Percentiles rank a stretch among this genome's conserved stretches.
phyloP scores from a whole-genome alignment of 2,797 vertebrate genomes.

The Argya squamiceps region DNA sequence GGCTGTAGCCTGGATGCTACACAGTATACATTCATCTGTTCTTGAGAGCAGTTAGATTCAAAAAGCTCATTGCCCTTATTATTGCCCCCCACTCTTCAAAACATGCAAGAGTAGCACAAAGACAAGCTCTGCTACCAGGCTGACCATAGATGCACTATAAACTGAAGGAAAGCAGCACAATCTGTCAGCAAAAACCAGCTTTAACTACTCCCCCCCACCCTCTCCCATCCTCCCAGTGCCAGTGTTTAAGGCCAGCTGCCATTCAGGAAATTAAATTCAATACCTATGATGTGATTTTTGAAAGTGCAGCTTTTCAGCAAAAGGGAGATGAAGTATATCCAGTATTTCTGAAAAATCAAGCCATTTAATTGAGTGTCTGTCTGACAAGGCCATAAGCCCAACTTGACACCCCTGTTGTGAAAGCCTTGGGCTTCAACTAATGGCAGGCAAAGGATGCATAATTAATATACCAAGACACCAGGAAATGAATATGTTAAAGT shows the following conservation, averaged over 20 bases:
- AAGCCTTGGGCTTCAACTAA: slow-evolving; percentile 42
- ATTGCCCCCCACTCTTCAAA: neutral
- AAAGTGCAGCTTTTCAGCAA: neutral
- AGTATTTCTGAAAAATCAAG: neutral
- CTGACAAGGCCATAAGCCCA: neutral
- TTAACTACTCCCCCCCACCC: neutral
- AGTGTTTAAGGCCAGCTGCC: neutral
- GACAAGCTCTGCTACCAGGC: neutral
- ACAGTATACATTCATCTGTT: fast-evolving
- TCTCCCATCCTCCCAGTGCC: fast-evolving
- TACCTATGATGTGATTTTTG: neutral
- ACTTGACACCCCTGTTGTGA: slow-evolving; percentile 20
- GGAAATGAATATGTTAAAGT: slow-evolving; percentile 37
- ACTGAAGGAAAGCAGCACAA: neutral
- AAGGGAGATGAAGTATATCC: neutral
- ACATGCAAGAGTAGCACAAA: neutral
- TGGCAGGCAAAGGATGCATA: neutral
- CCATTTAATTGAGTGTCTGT: neutral
- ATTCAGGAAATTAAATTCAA: slow-evolving; percentile 21
- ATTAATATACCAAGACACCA: slow-evolving; percentile 38
- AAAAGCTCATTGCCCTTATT: neutral
- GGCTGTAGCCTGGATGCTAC: neutral
- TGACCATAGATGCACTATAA: neutral
- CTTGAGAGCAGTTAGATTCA: neutral
- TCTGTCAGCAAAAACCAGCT: neutral